Percentiles rank a stretch among this genome's conserved stretches.
Conservation (phyloP, 2,888 invertebrate genomes). For the Stramonita haemastoma region DNA sequence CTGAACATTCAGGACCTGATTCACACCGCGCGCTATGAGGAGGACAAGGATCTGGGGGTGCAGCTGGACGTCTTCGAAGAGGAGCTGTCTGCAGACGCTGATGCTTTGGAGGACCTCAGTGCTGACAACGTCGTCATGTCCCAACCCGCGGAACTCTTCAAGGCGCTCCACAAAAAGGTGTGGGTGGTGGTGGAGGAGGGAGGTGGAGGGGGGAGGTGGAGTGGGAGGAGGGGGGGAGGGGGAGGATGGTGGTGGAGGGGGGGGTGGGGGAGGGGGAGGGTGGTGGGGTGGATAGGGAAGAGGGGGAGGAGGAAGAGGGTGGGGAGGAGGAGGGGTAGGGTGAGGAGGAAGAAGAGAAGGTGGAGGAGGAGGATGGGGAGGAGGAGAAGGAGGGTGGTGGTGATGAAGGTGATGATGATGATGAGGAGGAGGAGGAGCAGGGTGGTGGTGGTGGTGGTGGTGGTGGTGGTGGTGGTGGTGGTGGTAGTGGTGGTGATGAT, state of each 20-base stretch:
- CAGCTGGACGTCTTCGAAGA: conserved; percentile 98
- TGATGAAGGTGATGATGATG: no score
- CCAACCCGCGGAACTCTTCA: conserved; percentile 94
- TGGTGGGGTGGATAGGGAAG: no score
- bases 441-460: no score
- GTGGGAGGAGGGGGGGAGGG: neutral
- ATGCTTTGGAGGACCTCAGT: conserved; percentile 82
- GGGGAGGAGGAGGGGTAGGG: neutral
- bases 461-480: no score
- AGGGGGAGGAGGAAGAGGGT: no score
- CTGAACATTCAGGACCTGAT: conserved; percentile 90
- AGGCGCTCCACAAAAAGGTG: conserved; percentile 94
- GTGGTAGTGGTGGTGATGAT: no score
- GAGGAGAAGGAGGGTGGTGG: no score
- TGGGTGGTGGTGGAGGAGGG: neutral
- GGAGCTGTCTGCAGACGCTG: conserved; percentile 94
- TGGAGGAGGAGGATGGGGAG: neutral
- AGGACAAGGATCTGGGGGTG: conserved; percentile 79
- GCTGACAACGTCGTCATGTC: conserved; percentile 89
- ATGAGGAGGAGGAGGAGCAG: no score
- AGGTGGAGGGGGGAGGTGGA: neutral
- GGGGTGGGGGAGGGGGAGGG: no score
- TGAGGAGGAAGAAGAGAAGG: neutral
- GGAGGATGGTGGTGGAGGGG: no score
- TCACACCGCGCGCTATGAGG: conserved; percentile 57